A percentile compares a stretch with the other conserved stretches of the same genome.
Evolutionary conservation across 2,888 invertebrate genomes (phyloP).

Genomic region (Drosophila mimica): DNA sequence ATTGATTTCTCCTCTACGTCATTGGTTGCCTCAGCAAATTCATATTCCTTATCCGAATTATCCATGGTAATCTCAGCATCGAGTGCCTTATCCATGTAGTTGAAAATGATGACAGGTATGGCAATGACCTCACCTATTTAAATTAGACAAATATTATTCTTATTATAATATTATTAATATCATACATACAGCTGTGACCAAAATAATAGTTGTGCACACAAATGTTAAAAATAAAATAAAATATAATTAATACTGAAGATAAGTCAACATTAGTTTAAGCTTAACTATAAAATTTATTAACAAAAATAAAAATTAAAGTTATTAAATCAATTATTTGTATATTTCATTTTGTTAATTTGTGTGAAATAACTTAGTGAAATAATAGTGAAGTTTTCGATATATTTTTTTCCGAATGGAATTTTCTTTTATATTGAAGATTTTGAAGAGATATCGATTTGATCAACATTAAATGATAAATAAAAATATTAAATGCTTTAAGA

Average conservation of each 20-base stretch:
- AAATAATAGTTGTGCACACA: not conserved
- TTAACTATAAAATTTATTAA: too few species aligned
- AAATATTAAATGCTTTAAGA: not conserved
- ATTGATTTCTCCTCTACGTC: constrained; percentile 90
- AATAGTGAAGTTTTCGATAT: too few species aligned
- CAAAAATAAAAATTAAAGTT: too few species aligned
- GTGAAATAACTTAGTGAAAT: too few species aligned
- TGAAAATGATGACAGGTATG: constrained; percentile 94
- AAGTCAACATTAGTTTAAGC: too few species aligned
- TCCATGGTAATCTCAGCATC: constrained; percentile 93
- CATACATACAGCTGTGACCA: not conserved
- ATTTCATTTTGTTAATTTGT: not conserved
- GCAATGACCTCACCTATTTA: constrained; percentile 93
- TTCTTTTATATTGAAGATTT: not conserved
- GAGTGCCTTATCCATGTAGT: constrained; percentile 92
- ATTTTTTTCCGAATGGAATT: not conserved
- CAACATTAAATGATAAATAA: not conserved
- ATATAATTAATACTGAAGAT: too few species aligned
- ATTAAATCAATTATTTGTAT: not conserved
- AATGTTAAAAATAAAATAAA: too few species aligned
- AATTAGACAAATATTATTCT: not conserved
- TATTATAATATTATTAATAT: not conserved
- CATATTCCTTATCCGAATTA: constrained; percentile 91
- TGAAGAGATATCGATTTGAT: not conserved
- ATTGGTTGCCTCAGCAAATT: constrained; percentile 92